Evolutionary conservation across 2,797 vertebrate genomes (phyloP).

Genomic region (Chromis chromis): DNA sequence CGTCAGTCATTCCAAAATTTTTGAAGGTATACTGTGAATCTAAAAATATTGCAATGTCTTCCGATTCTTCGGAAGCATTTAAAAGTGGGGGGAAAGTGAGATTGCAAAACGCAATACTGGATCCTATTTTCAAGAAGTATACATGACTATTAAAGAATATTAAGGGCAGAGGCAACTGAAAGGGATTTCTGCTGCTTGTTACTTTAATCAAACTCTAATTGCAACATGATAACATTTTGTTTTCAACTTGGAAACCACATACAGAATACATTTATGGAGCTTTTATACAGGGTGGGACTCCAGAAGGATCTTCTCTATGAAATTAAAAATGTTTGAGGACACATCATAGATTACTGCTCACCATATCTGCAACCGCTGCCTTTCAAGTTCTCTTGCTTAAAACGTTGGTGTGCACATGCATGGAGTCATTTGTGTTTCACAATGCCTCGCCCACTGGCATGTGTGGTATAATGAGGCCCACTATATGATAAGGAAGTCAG

Average conservation of each 20-base stretch:
- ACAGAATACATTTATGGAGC: constrained; percentile 22
- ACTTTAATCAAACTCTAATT: constrained; percentile 22
- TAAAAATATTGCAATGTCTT: no score
- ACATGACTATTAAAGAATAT: no score
- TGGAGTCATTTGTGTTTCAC: constrained; percentile 28
- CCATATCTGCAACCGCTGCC: constrained; percentile 41
- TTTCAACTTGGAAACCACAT: constrained; percentile 43
- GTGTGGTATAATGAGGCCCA: constrained; percentile 4
- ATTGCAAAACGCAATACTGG: no score
- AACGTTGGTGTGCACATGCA: constrained; percentile 8
- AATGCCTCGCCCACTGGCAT: constrained; percentile 13
- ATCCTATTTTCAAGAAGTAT: no score
- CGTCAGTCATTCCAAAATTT: no score
- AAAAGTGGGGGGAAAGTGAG: neutral
- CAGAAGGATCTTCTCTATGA: constrained; percentile 37
- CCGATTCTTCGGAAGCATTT: no score
- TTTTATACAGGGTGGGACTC: constrained; percentile 44
- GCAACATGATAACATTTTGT: constrained; percentile 35
- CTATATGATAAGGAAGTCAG: constrained; percentile 54
- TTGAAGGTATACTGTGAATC: no score
- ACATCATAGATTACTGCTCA: constrained; percentile 14
- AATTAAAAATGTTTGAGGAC: constrained; percentile 52
- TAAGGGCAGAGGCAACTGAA: neutral
- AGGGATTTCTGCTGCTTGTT: neutral
- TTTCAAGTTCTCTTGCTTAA: constrained; percentile 2